Conservation (phyloP, 2,888 invertebrate genomes). For the Acleris literana region DNA sequence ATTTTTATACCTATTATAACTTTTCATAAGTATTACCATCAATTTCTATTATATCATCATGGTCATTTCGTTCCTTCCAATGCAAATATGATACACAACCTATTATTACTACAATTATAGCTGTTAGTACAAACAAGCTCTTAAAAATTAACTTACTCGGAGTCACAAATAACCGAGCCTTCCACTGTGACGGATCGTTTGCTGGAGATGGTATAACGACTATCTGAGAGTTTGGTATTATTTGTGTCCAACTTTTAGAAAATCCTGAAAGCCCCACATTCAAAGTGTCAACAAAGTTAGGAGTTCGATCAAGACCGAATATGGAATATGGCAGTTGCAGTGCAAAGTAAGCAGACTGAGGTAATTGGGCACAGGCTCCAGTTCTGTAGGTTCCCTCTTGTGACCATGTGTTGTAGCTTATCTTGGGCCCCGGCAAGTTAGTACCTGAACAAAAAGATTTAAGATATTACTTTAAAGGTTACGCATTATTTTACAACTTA, state of each 20-base stretch:
- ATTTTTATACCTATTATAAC: slow-evolving; percentile 48
- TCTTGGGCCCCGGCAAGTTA: slow-evolving; percentile 95
- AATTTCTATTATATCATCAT: slow-evolving; percentile 77
- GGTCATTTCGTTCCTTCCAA: slow-evolving; percentile 90
- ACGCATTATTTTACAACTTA: neutral
- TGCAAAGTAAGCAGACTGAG: slow-evolving; percentile 95
- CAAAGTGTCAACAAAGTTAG: slow-evolving; percentile 97
- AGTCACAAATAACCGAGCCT: slow-evolving; percentile 95
- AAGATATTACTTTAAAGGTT: slow-evolving; percentile 13
- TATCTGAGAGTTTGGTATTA: slow-evolving; percentile 99
- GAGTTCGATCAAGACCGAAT: slow-evolving; percentile 98
- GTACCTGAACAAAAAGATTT: slow-evolving; percentile 80
- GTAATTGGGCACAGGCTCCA: slow-evolving; percentile 93
- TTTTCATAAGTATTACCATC: slow-evolving; percentile 76
- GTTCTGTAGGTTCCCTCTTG: slow-evolving; percentile 91
- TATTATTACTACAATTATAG: slow-evolving; percentile 92
- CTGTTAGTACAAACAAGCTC: slow-evolving; percentile 94
- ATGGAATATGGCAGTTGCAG: slow-evolving; percentile 97
- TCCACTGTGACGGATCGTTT: slow-evolving; percentile 91
- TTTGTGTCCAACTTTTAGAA: slow-evolving; percentile 92
- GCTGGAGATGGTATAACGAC: slow-evolving; percentile 95
- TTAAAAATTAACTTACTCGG: slow-evolving; percentile 96
- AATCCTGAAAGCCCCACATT: slow-evolving; percentile 90
- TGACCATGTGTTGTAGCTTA: slow-evolving; percentile 94
- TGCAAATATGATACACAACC: slow-evolving; percentile 93